Evolutionary conservation across 2,113 vertebrate genomes (phyloP), one percentile per base, ranked within the genome.

Genomic region (Ibidorhyncha struthersii): DNA sequence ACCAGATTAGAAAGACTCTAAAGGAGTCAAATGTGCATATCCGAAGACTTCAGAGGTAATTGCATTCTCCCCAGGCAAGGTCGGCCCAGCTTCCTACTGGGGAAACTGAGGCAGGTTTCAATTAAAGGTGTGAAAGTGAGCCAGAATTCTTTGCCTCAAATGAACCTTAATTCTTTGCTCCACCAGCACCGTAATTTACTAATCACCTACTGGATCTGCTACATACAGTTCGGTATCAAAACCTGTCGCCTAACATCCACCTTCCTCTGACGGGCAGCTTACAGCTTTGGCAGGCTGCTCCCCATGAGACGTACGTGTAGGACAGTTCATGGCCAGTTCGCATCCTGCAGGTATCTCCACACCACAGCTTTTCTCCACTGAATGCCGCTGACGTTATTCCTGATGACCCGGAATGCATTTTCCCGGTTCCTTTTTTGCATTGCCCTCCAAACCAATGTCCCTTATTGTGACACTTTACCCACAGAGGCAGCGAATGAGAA

Each of bases 291-390:
- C 10, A 10, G 40, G 18, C 27, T 71, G 17, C 4, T 79, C 22
- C 38, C 38, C 62, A 3, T 2, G 13, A 55, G 38, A 34, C 1
- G 0, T 9, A 53, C 3, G 1, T 0, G 1, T 22, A 34, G 36
- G 56, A 17, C 3, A 19, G 6, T 10, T 71, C 34, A 19, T 3
- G 19, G 36, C 26, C 30, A 21, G 16, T 25, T 80, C 17, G 22
- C 4, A 14, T 10, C 18, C 5, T 25, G 12, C 11, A 23, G 36
- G 25, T 14, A 58, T 21, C 7, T 56, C 58, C n/a, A 22, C 49
- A 34, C 10, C 6, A 0, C 30, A 6, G 58, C 8, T 74, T 76
- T 76, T 61, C 38, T 26, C 74, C 14, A 6, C n/a, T 22, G 38
- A 34, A 73, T 2, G 12, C 10, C 43, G 5, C 43, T 15, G 13